phyloP scores from a whole-genome alignment of 2,113 vertebrate genomes.

The Madoqua kirkii region DNA sequence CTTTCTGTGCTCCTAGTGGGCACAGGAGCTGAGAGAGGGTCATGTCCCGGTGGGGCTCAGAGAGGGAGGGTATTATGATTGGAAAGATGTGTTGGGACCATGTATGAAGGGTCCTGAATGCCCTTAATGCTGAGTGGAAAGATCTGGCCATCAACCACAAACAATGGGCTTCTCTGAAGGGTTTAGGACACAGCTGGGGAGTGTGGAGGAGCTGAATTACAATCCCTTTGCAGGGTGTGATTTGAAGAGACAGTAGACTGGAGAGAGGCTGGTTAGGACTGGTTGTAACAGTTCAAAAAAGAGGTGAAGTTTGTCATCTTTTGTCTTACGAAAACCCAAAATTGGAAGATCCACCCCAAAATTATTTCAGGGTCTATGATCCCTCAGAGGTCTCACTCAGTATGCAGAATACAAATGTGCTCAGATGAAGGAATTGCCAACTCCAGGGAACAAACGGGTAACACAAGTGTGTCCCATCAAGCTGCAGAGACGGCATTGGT shows the following conservation, averaged over 20 bases:
- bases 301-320: background rate
- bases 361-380: background rate
- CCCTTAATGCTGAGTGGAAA: background rate
- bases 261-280: background rate
- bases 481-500: background rate
- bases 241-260: background rate
- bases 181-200: background rate
- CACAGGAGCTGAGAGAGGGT: background rate
- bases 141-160: background rate
- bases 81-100: background rate
- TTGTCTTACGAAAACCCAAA: background rate
- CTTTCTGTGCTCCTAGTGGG: background rate
- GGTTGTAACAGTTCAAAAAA: background rate
- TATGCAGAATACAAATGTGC: background rate
- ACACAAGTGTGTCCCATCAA: accelerated
- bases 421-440: background rate
- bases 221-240: background rate
- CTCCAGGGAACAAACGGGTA: background rate
- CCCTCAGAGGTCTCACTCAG: background rate
- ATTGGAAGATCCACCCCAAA: background rate
- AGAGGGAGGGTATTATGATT: background rate
- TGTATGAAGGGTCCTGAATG: too few species aligned
- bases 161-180: background rate
- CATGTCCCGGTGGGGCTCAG: background rate
- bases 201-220: background rate